Base-by-base conservation (phyloP, 1,140 invertebrate genomes). In the Heliconius hermathena region DNA sequence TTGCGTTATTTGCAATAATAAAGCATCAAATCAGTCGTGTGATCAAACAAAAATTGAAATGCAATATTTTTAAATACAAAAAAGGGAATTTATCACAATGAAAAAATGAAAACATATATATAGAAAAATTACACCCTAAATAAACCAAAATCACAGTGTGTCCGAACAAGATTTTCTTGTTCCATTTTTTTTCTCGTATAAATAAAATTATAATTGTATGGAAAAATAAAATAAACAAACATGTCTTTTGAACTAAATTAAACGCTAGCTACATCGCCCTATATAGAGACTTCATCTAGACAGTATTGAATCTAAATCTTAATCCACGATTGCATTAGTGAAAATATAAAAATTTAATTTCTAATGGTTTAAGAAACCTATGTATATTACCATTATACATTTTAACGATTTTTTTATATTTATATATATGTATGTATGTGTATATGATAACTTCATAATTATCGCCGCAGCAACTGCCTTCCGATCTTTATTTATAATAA, bases 111-210 rank as follows among this genome's bases (percentile, higher is more conserved):
- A 88, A 66, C 4, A 66, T 26, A 66, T 87, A 93, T 90, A 92
- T 84, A 88, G 82, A 85, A 87, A 87, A 86, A 91, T 91, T 93
- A 94, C 87, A 85, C 18, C 83, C 89, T 91, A 93, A 91, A 91
- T 94, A 94, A 93, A 94, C 91, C 91, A 93, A 94, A 94, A 94
- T 94, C 93, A 94, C 93, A 94, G 93, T 93, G 79, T 85, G 84
- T 83, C 83, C 84, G 85, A 89, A 91, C 93, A 92, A 92, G 87
- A 87, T 90, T 93, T 80, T 82, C 74, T 90, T 89, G 91, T 77
- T 90, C 83, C 79, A 83, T 90, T 90, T 89, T 88, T 89, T 91
- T 52, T 52, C 49, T 52, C 80, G 84, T 89, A 92, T 91, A 94
- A 93, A 93, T 94, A 93, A 93, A 86, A 89, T 91, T 87, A 91